These are phyloP conservation scores for Notolabrus celidotus DNA, from an alignment of 2,797 vertebrate genomes.

Conservation along the genomic window DNA sequence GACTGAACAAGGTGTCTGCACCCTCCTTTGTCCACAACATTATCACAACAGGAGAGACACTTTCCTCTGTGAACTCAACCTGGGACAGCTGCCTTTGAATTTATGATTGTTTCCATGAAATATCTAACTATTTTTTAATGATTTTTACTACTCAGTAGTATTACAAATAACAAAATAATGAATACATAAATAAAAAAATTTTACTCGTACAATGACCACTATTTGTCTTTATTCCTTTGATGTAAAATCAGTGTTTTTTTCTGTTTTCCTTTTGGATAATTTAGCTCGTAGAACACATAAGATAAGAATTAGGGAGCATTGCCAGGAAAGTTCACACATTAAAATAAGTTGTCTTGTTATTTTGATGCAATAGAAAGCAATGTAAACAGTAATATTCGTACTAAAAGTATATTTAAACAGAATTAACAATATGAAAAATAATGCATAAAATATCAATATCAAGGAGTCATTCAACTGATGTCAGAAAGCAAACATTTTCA, in stretches of 20 bases:
- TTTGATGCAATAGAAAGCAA: no score
- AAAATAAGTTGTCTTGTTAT: no score
- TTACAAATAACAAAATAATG: slow-evolving; percentile 21
- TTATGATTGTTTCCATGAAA: slow-evolving; percentile 75
- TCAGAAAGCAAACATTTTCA: no score
- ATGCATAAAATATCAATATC: no score
- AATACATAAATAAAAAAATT: slow-evolving; percentile 34
- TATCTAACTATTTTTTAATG: slow-evolving; percentile 27
- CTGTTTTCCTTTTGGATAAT: no score
- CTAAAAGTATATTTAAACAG: no score
- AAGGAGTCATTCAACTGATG: no score
- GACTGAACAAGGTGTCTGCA: slow-evolving; percentile 35
- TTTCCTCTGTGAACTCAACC: slow-evolving; percentile 18
- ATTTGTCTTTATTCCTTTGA: slow-evolving; percentile 3
- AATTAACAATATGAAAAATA: no score
- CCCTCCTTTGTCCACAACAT: slow-evolving; percentile 13
- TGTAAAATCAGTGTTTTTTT: background rate
- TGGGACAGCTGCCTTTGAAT: slow-evolving; percentile 1
- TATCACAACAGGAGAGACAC: slow-evolving; percentile 10
- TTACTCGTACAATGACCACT: background rate
- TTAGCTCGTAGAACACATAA: no score
- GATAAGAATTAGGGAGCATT: no score
- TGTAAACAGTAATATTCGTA: no score
- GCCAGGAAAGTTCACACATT: no score
- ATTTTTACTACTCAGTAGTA: slow-evolving; percentile 40